Conservation (phyloP, 2,888 invertebrate genomes). For the Malthinus flaveolus region DNA sequence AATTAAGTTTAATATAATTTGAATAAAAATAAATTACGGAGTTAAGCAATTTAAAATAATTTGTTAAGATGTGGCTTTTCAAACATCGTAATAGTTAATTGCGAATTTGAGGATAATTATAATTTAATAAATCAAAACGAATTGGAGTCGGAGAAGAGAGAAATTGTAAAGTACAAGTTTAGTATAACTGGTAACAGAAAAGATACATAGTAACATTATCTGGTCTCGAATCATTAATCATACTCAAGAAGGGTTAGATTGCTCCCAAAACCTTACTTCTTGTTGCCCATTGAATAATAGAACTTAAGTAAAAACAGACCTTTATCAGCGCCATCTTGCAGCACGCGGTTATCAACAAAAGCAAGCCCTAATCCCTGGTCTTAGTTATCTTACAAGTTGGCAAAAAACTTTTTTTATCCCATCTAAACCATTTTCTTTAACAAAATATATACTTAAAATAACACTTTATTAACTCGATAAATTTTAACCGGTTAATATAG, state of each 20-base stretch:
- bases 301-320: constrained; percentile 39
- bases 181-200: constrained; percentile 30
- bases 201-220: constrained; percentile 37
- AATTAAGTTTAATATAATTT: too few relatives aligned
- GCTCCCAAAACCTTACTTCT: constrained; percentile 22
- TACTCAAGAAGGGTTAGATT: constrained; percentile 30
- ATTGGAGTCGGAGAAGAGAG: neutral
- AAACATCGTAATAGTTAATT: too few relatives aligned
- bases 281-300: constrained; percentile 28
- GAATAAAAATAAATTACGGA: too few relatives aligned
- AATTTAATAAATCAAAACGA: neutral
- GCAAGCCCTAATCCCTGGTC: constrained; percentile 12
- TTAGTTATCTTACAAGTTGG: constrained; percentile 13
- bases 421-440: neutral
- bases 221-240: constrained; percentile 39
- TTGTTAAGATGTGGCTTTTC: too few relatives aligned
- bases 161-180: constrained; percentile 1
- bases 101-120: neutral
- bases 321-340: constrained; percentile 43
- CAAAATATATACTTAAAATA: too few relatives aligned
- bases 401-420: neutral
- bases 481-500: too few relatives aligned
- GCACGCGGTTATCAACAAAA: constrained; percentile 19
- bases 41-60: too few relatives aligned
- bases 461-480: too few relatives aligned